Conservation (phyloP, 2,888 invertebrate genomes). For the Pyralis farinalis region DNA sequence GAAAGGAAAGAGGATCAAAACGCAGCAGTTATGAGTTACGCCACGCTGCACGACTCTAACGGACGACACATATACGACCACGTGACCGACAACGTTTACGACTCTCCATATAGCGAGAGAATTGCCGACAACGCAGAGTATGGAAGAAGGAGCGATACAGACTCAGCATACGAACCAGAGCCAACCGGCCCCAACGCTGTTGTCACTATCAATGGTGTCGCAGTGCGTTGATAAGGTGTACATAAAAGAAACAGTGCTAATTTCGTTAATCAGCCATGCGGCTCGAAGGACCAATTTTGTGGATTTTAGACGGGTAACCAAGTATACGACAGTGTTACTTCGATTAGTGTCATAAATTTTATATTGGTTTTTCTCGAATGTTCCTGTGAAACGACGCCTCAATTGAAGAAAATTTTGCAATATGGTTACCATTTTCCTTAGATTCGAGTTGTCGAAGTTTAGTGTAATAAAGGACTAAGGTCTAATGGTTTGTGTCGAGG, state of each 20-base stretch:
- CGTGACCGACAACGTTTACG: conserved; percentile 86
- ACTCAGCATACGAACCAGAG: conserved; percentile 84
- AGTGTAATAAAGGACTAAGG: conserved; percentile 13
- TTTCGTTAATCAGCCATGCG: conserved; percentile 12
- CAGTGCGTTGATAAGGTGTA: conserved; percentile 85
- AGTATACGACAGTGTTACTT: conserved; percentile 11
- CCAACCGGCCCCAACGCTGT: conserved; percentile 82
- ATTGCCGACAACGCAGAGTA: conserved; percentile 69
- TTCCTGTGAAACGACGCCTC: conserved; percentile 21
- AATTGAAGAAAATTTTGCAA: conserved; percentile 18
- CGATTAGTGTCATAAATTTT: conserved; percentile 16
- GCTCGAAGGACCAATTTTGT: conserved; percentile 21
- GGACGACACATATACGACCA: conserved; percentile 75
- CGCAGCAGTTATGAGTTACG: conserved; percentile 94
- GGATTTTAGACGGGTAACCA: conserved; percentile 5
- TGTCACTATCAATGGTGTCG: conserved; percentile 94
- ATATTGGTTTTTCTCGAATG: conserved; percentile 17
- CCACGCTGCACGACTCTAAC: conserved; percentile 87
- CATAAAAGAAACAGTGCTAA: conserved; percentile 8
- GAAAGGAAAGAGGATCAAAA: conserved; percentile 92
- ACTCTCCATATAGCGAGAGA: conserved; percentile 86
- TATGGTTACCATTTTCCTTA: conserved; percentile 34
- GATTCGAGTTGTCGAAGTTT: conserved; percentile 30
- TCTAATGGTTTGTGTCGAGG: conserved; percentile 16
- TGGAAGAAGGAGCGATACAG: conserved; percentile 66